Evolutionary conservation across 1,140 invertebrate species (phyloP), one percentile per base, ranked within the genome.

Genomic region (Penaeus chinensis): DNA sequence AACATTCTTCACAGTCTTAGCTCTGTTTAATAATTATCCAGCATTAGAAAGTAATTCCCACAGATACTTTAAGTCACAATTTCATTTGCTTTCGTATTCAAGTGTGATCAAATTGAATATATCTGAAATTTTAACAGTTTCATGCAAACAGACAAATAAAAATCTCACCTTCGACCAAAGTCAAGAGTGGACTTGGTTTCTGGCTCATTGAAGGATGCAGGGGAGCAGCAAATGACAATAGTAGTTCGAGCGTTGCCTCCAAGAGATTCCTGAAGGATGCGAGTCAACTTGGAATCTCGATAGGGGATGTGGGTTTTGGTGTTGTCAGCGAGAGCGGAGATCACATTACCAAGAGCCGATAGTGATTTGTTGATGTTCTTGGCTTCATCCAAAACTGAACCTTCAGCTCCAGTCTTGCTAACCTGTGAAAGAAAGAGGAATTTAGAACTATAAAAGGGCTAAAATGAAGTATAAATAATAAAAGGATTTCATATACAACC

Each of bases 311-410:
- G 98, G 87, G 87, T 87, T 82, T 90, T 84, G 24, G 66, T 99
- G 90, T 98, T 98, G 93, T 99, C 99, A 82, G 99, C 98, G 90
- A 99, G 93, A 11, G 98, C 98, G 71, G 98, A 98, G 91, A 99
- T 99, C 27, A 99, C 99, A 93, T 99, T 99, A 91, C 99, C 99
- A 89, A 99, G 93, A 27, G 99, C 98, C 24, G 98, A 99, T 65
- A 99, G 93, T 22, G 99, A 99, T 93, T 99, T 99, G 93, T 99
- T 99, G 92, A 99, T 99, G 92, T 99, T 99, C 93, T 99, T 99
- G 3, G 99, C 99, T 93, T 99, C 99, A 92, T 99, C 99, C 80
- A 99, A 93, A 42, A 99, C 98, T 65, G 98, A 96, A 91, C 99
- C 99, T 95, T 99, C 98, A 87, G 99, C 99, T 92, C 99, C 99